Evolutionary conservation across 1,140 invertebrate species (phyloP).

Genomic region (Andricus grossulariae): DNA sequence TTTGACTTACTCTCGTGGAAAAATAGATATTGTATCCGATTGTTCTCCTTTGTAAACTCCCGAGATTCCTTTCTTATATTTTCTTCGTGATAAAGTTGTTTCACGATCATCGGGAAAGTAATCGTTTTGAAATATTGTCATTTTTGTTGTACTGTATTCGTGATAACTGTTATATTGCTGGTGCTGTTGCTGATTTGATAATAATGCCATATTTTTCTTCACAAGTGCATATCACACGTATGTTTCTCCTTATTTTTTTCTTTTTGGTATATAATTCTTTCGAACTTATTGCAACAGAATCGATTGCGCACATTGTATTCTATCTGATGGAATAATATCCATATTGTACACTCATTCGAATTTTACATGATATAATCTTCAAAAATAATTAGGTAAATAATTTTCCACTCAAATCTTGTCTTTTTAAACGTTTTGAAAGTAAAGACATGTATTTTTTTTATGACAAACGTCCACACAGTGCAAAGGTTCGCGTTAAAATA

Average conservation of each 20-base stretch:
- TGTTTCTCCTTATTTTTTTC: not conserved
- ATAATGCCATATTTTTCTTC: constrained; percentile 55
- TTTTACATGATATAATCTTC: not conserved
- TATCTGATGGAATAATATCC: too few relatives aligned
- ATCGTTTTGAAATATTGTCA: constrained; percentile 48
- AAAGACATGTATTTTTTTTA: not conserved
- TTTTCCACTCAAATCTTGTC: not conserved
- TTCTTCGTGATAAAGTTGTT: constrained; percentile 58
- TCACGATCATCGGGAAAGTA: constrained; percentile 58
- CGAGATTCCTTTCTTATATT: constrained; percentile 59
- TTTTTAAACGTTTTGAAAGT: not conserved
- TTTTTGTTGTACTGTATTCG: constrained; percentile 59
- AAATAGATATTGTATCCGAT: constrained; percentile 64
- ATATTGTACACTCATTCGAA: too few relatives aligned
- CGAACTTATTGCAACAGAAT: too few relatives aligned
- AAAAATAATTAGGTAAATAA: not conserved
- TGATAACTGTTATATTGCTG: constrained; percentile 68
- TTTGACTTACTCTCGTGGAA: constrained; percentile 66
- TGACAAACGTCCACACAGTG: constrained; percentile 56
- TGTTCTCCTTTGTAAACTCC: constrained; percentile 66
- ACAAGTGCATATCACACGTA: not conserved
- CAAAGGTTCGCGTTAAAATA: constrained; percentile 70
- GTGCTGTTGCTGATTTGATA: constrained; percentile 53
- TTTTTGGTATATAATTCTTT: not conserved
- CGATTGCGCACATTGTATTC: too few relatives aligned